These are phyloP conservation scores for Nebria brevicollis DNA, from an alignment of 2,888 invertebrate species.

Conservation along the genomic window DNA sequence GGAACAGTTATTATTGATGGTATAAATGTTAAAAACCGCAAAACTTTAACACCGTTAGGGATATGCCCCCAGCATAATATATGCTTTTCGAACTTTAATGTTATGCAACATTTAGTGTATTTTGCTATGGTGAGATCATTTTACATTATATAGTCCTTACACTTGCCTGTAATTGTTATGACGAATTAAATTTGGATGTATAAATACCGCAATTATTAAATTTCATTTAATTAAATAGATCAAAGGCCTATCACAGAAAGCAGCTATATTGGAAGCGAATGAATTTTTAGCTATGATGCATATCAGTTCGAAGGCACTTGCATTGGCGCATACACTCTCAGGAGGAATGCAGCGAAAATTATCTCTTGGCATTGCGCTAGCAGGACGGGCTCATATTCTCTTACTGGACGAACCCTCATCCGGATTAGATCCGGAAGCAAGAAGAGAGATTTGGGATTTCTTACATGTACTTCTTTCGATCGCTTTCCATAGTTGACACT, in stretches of 20 bases:
- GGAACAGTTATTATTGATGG: no score
- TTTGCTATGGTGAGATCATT: slow-evolving; percentile 76
- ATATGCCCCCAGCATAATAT: slow-evolving; percentile 93
- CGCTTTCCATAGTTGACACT: no score
- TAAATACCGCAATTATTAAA: no score
- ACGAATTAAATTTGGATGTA: no score
- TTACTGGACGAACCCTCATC: slow-evolving; percentile 89
- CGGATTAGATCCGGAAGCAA: slow-evolving; percentile 90
- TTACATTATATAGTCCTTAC: not conserved
- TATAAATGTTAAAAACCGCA: no score
- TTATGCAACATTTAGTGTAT: slow-evolving; percentile 84
- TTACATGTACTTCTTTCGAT: no score
- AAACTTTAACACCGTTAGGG: slow-evolving; percentile 66
- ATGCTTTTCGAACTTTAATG: slow-evolving; percentile 83
- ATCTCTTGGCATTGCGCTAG: slow-evolving; percentile 85
- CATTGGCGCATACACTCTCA: slow-evolving; percentile 74
- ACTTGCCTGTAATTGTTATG: not conserved
- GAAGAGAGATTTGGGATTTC: slow-evolving; percentile 71
- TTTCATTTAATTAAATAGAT: slow-evolving; percentile 63
- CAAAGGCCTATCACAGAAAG: slow-evolving; percentile 66
- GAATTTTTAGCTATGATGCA: slow-evolving; percentile 69
- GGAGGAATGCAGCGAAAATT: slow-evolving; percentile 95
- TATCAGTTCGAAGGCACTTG: slow-evolving; percentile 71
- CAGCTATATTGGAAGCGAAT: slow-evolving; percentile 67
- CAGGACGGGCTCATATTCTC: slow-evolving; percentile 76